Base-by-base conservation (phyloP, 2,888 invertebrate genomes). In the Agrotis clavis region DNA sequence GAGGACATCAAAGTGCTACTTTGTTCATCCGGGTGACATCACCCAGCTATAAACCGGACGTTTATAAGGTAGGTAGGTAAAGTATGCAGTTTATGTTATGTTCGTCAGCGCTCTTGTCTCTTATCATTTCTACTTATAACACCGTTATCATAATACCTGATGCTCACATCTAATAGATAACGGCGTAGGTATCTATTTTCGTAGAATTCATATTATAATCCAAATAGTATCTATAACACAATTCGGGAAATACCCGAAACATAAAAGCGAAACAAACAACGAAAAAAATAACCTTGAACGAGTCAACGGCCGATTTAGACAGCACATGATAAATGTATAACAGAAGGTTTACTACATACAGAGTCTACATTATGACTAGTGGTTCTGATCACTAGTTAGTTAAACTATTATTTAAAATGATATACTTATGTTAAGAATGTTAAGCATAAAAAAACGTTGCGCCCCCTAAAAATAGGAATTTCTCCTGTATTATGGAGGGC, bases 221-320 rank as follows among this genome's bases (percentile, higher is more conserved):
- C 2, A 19, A 57, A 25, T 30, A 9, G 18, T 14, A 13, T 2
- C 25, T 25, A 25, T 13, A 11, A 35, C 21, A 65, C 1, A 21
- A 62, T 51, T 25, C 45, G 56, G 67, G 68, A 56, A 71, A 67
- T 50, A 0, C 67, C 78, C 65, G 54, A 77, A 61, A 56, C 19
- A 77, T 65, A 2, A 25, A 65, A 30, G 18, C 18, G 45, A 61
- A 45, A 19, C 2, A 47, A 50, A 47, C 45, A 51, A 57, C 77
- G n/a, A 72, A 81, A 74, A 76, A 68, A 60, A 35, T n/a, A 59
- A 76, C 82, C 74, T 77, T 79, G 78, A 62, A 53, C 21, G 11
- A 18, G 51, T 48, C 11, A 1, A 50, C 5, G 21, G 45, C 13
- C 47, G 13, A 62, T 51, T 61, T 45, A n/a, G 51, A 25, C n/a